Base-by-base conservation (phyloP, 2,113 vertebrate species). In the Alexandromys fortis region DNA sequence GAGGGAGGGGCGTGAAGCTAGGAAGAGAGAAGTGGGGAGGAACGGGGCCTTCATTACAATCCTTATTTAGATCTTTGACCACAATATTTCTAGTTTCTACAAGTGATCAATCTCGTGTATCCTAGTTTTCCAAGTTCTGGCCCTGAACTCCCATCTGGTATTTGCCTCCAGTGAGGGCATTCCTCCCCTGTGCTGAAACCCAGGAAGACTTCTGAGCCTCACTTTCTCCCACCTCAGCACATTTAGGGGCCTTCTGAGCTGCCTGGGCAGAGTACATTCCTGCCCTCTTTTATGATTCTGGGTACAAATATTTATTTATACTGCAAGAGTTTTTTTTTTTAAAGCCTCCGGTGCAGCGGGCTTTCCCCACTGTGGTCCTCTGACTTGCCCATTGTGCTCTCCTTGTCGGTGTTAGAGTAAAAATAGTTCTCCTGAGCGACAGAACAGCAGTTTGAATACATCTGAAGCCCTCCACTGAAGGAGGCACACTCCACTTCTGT, bases 31-130 rank as follows among this genome's bases (percentile, higher is more conserved):
- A 45, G 10, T 49, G 19, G 65, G 33, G 67, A 22, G 67, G 30
- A 68, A 13, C 1, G 5, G 19, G 24, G 16, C 42, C 17, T 49
- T 33, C 45, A 5, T 35, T 28, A 68, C 30, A n/a, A 2, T 72
- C 72, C 28, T 81, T 78, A 8, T 55, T 79, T 83, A 95, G 42
- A 83, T 8, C 26, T 93, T 85, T 45, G 22, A 49, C 55, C 30
- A 90, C 52, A 78, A 30, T 75, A 76, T 79, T 89, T 90, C 73
- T 52, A 82, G 89, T 65, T n/a, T 92, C 89, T 92, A 16, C 21
- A 67, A 85, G 86, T 76, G 38, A 81, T 52, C 16, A 35, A 83
- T 83, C 33, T 33, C 26, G 35, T 65, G 8, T 49, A 16, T 10
- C 30, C 24, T 22, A 17, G 7, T 33, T 68, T 88, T 94, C 85